Base-by-base conservation (phyloP, 1,140 invertebrate genomes). In the Penaeus indicus region DNA sequence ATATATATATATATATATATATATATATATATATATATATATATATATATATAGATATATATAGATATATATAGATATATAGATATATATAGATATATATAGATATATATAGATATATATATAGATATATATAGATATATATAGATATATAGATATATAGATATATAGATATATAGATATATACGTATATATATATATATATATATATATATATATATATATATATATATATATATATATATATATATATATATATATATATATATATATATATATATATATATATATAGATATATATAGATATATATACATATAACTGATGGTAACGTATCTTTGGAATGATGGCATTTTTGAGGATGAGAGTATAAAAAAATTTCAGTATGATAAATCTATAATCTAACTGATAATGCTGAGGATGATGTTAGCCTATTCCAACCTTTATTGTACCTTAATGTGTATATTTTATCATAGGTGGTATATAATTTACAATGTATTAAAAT, bases 11-110 rank as follows among this genome's bases (percentile, higher is more conserved):
- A 72, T 72, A 69, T 69, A 69, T 69, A 69, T 69, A 69, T 69
- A 69, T 72, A 72, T 72, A 72, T 72, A 72, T 25, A 72, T 72
- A 72, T 72, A 72, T 72, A 72, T 72, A 72, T 72, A 72, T 18
- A 4, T 1, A 72, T 72, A 72, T 22, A 22, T 25, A 72, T 22
- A n/a, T 72, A 72, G 1, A 72, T 72, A 72, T 25, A 72, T 72
- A 25, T 72, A n/a, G 1, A 69, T 69, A 69, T 69, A 69, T 69
- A 69, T 69, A 13, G 10, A 69, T 69, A 22, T 69, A 69, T 69
- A 13, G 10, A 69, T 69, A 69, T 72, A 72, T 72, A 72, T n/a
- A 21, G 13, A 72, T 72, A 32, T 72, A 72, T 72, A 72, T 27
- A 72, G 27, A 72, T 72, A 72, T 72, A 72, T 72, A 72, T 25